These are phyloP conservation scores for Trachymyrmex septentrionalis DNA, from an alignment of 1,140 invertebrate species.

Conservation along the genomic window DNA sequence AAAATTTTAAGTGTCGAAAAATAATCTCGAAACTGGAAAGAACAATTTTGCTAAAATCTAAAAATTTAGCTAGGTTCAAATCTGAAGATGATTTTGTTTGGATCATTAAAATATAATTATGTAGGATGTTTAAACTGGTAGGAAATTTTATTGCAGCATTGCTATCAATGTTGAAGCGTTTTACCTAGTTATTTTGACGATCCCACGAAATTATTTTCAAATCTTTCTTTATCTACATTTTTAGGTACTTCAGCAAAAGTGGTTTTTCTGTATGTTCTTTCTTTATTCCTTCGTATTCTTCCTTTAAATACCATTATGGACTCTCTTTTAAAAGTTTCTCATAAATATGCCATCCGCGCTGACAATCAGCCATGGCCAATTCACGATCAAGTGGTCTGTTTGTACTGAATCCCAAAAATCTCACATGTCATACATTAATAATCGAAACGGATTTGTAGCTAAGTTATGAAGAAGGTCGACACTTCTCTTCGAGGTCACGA, in stretches of 20 bases:
- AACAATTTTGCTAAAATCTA: no score
- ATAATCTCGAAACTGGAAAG: not conserved
- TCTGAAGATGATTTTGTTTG: no score
- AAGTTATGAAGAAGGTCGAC: slow-evolving; percentile 26
- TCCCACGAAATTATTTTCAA: no score
- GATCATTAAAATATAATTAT: no score
- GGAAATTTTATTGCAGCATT: no score
- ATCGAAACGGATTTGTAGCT: not conserved
- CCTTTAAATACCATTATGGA: not conserved
- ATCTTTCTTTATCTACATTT: no score
- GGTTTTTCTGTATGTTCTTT: no score
- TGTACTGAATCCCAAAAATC: slow-evolving; percentile 51
- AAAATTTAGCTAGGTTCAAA: no score
- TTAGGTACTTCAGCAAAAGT: no score
- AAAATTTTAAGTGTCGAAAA: not conserved
- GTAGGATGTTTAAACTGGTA: no score
- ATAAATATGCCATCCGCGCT: not conserved
- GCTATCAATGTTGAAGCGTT: no score
- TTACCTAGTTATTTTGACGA: no score
- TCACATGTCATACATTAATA: not conserved
- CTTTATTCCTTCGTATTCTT: not conserved
- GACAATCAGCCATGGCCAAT: not conserved
- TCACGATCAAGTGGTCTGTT: slow-evolving; percentile 46
- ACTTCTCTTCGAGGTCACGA: not conserved
- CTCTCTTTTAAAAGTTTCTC: not conserved